These are phyloP conservation scores for Pterobdella sp. DNA, from an alignment of 2,888 invertebrate species.

Conservation along the genomic window DNA sequence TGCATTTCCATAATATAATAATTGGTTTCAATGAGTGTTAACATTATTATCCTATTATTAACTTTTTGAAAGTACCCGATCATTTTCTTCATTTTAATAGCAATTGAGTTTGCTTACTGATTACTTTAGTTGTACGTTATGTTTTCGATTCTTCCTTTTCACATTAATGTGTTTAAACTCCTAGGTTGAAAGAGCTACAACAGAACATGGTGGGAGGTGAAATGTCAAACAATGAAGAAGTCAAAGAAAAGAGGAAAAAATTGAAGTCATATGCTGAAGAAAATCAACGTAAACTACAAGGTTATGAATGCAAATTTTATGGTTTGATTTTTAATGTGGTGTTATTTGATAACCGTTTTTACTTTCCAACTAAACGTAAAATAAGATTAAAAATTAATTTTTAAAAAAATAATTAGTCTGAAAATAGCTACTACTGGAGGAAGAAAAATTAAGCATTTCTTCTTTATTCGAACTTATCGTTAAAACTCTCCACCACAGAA, in stretches of 20 bases:
- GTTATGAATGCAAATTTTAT: conserved; percentile 38
- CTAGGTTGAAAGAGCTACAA: conserved; percentile 61
- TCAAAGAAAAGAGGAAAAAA: conserved; percentile 63
- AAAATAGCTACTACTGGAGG: neutral
- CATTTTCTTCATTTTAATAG: too few species aligned
- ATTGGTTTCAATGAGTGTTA: too few species aligned
- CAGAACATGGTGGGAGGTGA: conserved; percentile 73
- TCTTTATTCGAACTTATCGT: neutral
- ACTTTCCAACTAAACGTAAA: too few species aligned
- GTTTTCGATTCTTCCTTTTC: too few species aligned
- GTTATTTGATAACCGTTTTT: too few species aligned
- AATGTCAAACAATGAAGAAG: conserved; percentile 63
- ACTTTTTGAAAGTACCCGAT: too few species aligned
- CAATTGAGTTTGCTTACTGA: too few species aligned
- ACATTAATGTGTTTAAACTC: too few species aligned
- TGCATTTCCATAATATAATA: too few species aligned
- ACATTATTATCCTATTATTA: too few species aligned
- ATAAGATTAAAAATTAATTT: neutral
- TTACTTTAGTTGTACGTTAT: too few species aligned
- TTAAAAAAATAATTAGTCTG: neutral
- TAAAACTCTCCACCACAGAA: conserved; percentile 41
- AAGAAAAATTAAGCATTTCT: neutral
- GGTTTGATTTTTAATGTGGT: too few species aligned
- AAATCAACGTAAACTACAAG: conserved; percentile 45
- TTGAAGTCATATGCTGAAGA: conserved; percentile 66